Conservation (phyloP, 2,797 vertebrate species). For the Rousettus madagascariensis region DNA sequence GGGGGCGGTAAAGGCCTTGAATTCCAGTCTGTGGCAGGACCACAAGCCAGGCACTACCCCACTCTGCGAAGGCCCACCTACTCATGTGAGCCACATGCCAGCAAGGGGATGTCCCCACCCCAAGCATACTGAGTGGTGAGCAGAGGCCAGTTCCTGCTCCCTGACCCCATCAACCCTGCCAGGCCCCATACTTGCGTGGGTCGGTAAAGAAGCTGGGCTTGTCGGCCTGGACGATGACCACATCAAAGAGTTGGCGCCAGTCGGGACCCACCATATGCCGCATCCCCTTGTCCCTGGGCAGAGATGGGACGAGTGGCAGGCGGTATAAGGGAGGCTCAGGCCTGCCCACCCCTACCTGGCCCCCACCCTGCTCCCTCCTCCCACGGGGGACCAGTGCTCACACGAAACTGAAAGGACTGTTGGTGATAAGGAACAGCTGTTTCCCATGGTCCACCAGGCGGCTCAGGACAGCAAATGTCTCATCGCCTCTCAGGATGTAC, state of each 20-base stretch:
- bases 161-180: background rate
- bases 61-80: background rate
- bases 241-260: slow-evolving; percentile 88
- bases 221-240: slow-evolving; percentile 89
- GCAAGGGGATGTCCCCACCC: background rate
- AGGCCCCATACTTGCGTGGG: slow-evolving; percentile 83
- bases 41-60: accelerated
- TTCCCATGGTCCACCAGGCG: slow-evolving; percentile 86
- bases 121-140: background rate
- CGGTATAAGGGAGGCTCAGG: background rate
- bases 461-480: slow-evolving; percentile 86
- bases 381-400: slow-evolving; percentile 73
- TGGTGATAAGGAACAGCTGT: slow-evolving; percentile 90
- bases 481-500: slow-evolving; percentile 87
- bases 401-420: slow-evolving; percentile 90
- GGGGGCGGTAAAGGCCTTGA: background rate
- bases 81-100: background rate
- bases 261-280: slow-evolving; percentile 89
- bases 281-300: slow-evolving; percentile 88
- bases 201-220: slow-evolving; percentile 90
- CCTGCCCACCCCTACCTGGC: accelerated
- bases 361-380: accelerated
- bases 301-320: background rate
- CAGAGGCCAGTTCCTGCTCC: background rate
- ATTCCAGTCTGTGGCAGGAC: background rate